Evolutionary conservation across 2,797 vertebrate genomes (phyloP).

Genomic region (Sitta carolinensis): DNA sequence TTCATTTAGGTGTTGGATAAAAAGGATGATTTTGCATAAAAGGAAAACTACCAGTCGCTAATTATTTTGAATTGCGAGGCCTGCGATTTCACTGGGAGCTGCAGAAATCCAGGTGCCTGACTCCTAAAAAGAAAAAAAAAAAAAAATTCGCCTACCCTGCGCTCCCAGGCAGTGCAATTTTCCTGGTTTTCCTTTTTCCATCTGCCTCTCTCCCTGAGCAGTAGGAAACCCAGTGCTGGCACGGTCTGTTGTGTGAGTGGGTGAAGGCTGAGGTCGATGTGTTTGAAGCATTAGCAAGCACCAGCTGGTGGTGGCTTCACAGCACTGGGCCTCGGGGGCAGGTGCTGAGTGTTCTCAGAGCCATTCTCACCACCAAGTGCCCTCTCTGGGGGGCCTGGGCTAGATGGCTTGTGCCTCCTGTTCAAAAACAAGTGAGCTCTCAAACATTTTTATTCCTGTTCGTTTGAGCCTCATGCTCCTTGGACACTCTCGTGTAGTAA

Average conservation of each 20-base stretch:
- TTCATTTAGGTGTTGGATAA: conserved; percentile 70
- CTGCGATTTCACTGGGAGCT: conserved; percentile 62
- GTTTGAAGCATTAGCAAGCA: background rate
- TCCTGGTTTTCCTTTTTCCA: conserved; percentile 3
- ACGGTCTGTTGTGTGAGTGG: background rate
- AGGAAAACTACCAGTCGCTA: conserved; percentile 62
- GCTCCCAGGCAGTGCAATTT: conserved; percentile 20
- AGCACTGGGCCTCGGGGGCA: background rate
- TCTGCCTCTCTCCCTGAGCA: conserved; percentile 11
- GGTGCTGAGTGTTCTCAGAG: background rate
- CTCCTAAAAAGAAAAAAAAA: conserved; percentile 3
- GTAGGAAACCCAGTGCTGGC: background rate
- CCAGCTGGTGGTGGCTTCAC: background rate
- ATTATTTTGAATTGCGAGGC: conserved; percentile 58
- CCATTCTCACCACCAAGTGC: background rate
- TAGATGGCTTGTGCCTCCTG: background rate
- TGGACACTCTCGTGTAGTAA: accelerated
- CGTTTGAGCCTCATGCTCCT: accelerated
- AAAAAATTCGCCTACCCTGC: background rate
- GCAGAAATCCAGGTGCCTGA: conserved; percentile 67
- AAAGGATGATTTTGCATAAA: conserved; percentile 70
- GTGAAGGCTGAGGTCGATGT: background rate
- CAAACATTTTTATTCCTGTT: background rate
- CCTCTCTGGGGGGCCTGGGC: background rate
- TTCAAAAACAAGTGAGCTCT: background rate